Base-by-base conservation (phyloP, 2,888 invertebrate species). In the Nematopogon swammerdamellus region DNA sequence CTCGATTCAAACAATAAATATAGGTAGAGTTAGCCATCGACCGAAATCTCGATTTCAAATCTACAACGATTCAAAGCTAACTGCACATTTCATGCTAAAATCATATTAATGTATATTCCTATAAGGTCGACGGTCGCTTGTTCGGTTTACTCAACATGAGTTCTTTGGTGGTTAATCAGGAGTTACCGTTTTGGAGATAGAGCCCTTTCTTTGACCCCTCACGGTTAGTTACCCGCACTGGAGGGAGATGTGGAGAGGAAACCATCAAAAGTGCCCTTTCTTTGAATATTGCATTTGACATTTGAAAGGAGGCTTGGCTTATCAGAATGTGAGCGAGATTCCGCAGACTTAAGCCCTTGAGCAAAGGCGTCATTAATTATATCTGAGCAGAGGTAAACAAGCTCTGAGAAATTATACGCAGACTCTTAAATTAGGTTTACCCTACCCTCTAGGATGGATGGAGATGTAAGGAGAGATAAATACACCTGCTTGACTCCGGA, bases 261-360 rank as follows among this genome's bases (percentile, higher is more conserved):
- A 46, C 16, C 16, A 29, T 46, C 49, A 49, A 45, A 49, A 68
- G 63, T 65, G 63, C 63, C 63, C 60, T 64, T 66, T 64, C 66
- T 65, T 65, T 64, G 65, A 68, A 69, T 67, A 68, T 70, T 70
- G 67, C 64, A 69, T 70, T 69, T 68, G 68, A 67, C 65, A 66
- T 68, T 63, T 62, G 59, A 64, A 64, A 66, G 60, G 63, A 36
- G 36, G 8, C 36, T 63, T 58, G 59, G 58, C 63, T 68, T 67
- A 67, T 66, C 65, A 65, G 57, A 57, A 58, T 52, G 53, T 54
- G 57, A 57, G 56, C 50, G 51, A 47, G 53, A 36, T 36, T 8
- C 36, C 11, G 36, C 11, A 3, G 36, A 14, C n/a, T 36, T 3
- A 36, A 36, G 3, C 36, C n/a, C 25, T 25, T 25, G 8, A 25